Evolutionary conservation across 1,140 invertebrate genomes (phyloP), one percentile per base, ranked within the genome.

Genomic region (Macrostomum lignano): DNA sequence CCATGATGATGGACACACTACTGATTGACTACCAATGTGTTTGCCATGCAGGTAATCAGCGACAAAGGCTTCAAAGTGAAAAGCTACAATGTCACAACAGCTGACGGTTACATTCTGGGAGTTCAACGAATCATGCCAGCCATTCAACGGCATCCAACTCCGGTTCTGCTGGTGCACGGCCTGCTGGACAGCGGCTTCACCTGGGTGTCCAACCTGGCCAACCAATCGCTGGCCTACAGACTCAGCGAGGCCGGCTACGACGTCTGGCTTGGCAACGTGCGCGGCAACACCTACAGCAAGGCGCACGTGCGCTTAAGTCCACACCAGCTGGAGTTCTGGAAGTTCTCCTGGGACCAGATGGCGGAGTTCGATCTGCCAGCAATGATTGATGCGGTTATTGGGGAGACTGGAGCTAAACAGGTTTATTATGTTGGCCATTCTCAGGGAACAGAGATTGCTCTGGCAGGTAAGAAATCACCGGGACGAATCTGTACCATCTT

Each of bases 291-390:
- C 7, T 67, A 70, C 42, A 65, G 66, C 1, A 54, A 55, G 26
- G 48, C 48, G 32, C 61, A 63, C 36, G 44, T 33, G 23, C 42
- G 38, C 17, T 40, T 67, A 0, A 48, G 56, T 7, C 63, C 69
- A 0, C 46, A 54, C n/a, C 59, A 66, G 33, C 47, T 56, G 9
- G 48, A 64, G 30, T 78, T 68, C 44, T 78, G 73, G 73, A 52
- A 68, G 38, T 52, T 43, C 44, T 68, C 67, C 26, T 76, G 67
- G 46, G 69, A 78, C 38, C 71, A 78, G 54, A 73, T 76, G 58
- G 72, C 69, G 25, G 51, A 63, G 21, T 65, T 66, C 39, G 73
- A 75, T 45, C 38, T 71, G 13, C 68, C 72, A 19, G 66, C 70
- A 0, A 63, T 67, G 45, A 62, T 75, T 13, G 64, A 72, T 41